These are phyloP conservation scores for Ecliptopera silaceata DNA, from an alignment of 2,888 invertebrate genomes.

Conservation along the genomic window DNA sequence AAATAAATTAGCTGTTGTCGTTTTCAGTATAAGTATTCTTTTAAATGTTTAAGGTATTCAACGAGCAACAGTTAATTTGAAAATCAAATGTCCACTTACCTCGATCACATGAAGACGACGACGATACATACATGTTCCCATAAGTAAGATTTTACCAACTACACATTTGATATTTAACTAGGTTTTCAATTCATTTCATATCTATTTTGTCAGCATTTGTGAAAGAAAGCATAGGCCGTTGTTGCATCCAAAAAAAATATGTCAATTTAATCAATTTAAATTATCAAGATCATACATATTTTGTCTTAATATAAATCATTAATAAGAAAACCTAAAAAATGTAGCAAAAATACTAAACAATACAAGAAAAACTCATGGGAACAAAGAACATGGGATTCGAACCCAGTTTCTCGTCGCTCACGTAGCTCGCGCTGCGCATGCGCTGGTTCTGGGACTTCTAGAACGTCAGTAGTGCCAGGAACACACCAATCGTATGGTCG, in stretches of 20 bases:
- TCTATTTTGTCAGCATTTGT: too few species aligned
- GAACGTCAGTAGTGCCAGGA: too few species aligned
- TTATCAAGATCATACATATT: too few species aligned
- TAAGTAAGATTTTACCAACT: background rate
- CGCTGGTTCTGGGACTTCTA: background rate
- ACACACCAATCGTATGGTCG: too few species aligned
- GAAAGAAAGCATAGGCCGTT: background rate
- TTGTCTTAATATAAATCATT: background rate
- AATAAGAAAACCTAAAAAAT: too few species aligned
- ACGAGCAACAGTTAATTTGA: slow-evolving; percentile 32
- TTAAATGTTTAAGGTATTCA: background rate
- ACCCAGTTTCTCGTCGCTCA: slow-evolving; percentile 30
- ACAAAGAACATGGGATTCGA: slow-evolving; percentile 36
- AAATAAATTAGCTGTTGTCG: slow-evolving; percentile 30
- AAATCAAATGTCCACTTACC: slow-evolving; percentile 28
- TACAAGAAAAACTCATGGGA: slow-evolving; percentile 31
- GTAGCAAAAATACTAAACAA: too few species aligned
- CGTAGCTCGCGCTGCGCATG: background rate
- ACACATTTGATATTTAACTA: too few species aligned
- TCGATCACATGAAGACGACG: slow-evolving; percentile 16
- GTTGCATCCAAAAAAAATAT: too few species aligned
- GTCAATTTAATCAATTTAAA: too few species aligned
- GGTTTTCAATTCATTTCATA: too few species aligned
- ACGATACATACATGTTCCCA: slow-evolving; percentile 25
- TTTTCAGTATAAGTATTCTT: background rate